A percentile compares a stretch with the other conserved stretches of the same genome.
These are phyloP conservation scores for Ptychoptera contaminata DNA, from an alignment of 2,888 invertebrate species.

Conservation along the genomic window DNA sequence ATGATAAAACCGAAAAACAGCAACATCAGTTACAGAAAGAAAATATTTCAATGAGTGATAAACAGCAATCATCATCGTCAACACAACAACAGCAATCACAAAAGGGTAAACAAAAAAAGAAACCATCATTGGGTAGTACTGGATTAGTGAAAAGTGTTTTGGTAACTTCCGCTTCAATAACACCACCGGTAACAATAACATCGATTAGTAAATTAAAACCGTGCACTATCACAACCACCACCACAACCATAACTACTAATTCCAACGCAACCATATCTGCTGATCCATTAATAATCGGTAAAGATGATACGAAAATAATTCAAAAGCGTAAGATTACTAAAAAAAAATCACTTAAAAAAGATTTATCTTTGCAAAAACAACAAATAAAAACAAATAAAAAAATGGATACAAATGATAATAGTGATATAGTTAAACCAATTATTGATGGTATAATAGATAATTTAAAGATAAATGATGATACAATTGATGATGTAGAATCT, in stretches of 20 bases:
- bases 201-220: not conserved
- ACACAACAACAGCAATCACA: not conserved
- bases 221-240: too few relatives aligned
- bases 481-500: not conserved
- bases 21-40: too few relatives aligned
- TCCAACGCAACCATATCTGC: too few relatives aligned
- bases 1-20: too few relatives aligned
- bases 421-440: slow-evolving; percentile 3
- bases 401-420: not conserved
- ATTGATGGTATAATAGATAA: slow-evolving; percentile 7
- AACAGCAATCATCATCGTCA: slow-evolving; percentile 1
- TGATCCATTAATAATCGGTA: not conserved
- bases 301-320: not conserved
- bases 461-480: not conserved
- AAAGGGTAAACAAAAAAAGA: not conserved
- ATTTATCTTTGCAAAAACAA: not conserved
- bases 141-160: too few relatives aligned
- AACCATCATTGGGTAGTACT: not conserved
- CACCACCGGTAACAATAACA: not conserved
- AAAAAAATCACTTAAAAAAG: not conserved
- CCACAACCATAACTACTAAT: too few relatives aligned
- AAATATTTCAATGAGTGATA: too few relatives aligned
- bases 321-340: not conserved
- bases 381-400: not conserved
- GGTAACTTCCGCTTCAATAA: not conserved